Evolutionary conservation across 2,113 vertebrate species (phyloP).

Genomic region (Alligator mississippiensis): DNA sequence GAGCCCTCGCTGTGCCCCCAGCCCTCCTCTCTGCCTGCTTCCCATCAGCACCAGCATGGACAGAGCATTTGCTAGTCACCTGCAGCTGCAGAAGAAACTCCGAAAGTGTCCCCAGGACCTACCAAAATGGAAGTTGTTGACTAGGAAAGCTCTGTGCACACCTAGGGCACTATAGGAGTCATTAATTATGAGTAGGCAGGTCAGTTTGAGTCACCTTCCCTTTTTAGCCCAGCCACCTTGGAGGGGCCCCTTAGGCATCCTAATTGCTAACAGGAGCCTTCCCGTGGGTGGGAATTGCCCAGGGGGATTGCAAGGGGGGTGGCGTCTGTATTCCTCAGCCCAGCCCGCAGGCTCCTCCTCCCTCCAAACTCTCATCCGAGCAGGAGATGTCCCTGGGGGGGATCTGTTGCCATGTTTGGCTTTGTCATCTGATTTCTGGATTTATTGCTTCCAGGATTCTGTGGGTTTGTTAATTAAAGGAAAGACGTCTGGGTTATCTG

Average conservation of each 20-base stretch:
- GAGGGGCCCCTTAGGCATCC: not conserved
- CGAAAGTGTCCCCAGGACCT: not conserved
- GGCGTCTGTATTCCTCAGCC: rapidly evolving
- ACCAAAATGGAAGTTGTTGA: not conserved
- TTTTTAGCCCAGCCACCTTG: not conserved
- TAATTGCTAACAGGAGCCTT: not conserved
- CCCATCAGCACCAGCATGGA: not conserved
- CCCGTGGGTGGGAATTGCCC: rapidly evolving
- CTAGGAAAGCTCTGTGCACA: not conserved
- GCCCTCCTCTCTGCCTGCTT: not conserved
- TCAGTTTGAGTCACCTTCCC: rapidly evolving
- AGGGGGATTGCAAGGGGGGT: not conserved
- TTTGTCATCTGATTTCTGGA: conserved; percentile 43
- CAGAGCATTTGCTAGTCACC: not conserved
- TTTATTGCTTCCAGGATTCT: conserved; percentile 72
- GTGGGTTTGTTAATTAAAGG: conserved; percentile 44
- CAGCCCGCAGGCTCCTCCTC: not conserved
- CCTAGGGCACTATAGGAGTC: rapidly evolving
- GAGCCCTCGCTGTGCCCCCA: not conserved
- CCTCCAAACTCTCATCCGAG: not conserved
- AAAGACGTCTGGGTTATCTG: conserved; percentile 26
- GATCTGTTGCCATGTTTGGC: conserved; percentile 23
- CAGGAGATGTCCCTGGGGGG: not conserved
- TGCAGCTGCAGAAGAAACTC: not conserved
- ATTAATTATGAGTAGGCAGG: too few species aligned